These are phyloP conservation scores for Dolichoris vasculosae DNA, from an alignment of 1,140 invertebrate genomes.

Conservation along the genomic window DNA sequence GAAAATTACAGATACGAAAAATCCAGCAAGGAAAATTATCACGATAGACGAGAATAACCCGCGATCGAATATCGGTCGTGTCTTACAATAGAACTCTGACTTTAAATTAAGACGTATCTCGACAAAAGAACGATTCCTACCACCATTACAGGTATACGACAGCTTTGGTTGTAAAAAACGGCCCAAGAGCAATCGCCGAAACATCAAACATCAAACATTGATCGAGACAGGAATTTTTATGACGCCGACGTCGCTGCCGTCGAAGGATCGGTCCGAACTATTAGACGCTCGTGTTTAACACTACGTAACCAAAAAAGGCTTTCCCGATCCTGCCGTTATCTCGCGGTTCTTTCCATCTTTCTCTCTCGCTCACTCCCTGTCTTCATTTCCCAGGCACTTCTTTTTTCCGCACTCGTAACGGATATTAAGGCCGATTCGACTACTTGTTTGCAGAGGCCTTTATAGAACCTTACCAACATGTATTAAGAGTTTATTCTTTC, in stretches of 20 bases:
- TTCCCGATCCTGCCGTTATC: background rate
- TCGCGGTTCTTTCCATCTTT: background rate
- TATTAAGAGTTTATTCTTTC: slow-evolving; percentile 30
- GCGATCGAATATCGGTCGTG: background rate
- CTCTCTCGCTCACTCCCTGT: background rate
- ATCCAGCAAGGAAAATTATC: background rate
- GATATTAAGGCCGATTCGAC: slow-evolving; percentile 27
- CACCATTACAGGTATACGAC: slow-evolving; percentile 39
- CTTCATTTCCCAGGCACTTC: background rate
- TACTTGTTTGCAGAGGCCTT: slow-evolving; percentile 38
- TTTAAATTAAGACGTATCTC: slow-evolving; percentile 1
- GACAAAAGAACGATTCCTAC: slow-evolving; percentile 52
- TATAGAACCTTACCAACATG: background rate
- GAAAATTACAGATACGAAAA: too few species aligned
- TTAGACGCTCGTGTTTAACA: slow-evolving; percentile 2
- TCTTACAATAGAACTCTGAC: background rate
- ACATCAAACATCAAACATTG: slow-evolving; percentile 67
- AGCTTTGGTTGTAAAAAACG: slow-evolving; percentile 60
- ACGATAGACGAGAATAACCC: background rate
- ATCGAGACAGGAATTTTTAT: slow-evolving; percentile 70
- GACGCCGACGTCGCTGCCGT: slow-evolving; percentile 38
- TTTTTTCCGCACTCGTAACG: slow-evolving; percentile 17
- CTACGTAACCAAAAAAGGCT: background rate
- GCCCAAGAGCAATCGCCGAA: slow-evolving; percentile 54
- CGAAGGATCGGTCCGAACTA: background rate